These are phyloP conservation scores for Drosophila ambigua DNA, from an alignment of 1,140 invertebrate species.

Conservation along the genomic window DNA sequence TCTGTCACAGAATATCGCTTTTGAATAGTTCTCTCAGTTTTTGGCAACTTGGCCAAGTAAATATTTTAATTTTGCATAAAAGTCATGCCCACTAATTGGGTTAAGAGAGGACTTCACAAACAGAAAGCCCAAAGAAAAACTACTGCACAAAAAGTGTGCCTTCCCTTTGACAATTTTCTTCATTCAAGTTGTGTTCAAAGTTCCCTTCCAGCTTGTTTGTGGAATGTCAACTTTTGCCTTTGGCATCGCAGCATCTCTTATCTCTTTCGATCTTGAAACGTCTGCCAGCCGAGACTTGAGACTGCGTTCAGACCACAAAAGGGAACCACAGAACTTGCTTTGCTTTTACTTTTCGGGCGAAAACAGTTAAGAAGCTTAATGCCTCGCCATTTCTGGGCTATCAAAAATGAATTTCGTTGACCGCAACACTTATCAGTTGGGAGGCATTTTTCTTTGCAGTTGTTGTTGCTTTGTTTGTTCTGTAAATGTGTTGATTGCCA, in stretches of 20 bases:
- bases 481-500: constrained; percentile 47
- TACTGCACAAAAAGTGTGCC: constrained; percentile 32
- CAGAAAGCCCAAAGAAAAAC: constrained; percentile 10
- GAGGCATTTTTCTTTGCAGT: constrained; percentile 13
- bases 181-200: constrained; percentile 21
- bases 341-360: background rate
- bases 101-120: constrained; percentile 16
- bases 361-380: constrained; percentile 25
- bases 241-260: constrained; percentile 1
- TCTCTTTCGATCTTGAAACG: constrained; percentile 45
- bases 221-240: constrained; percentile 58
- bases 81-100: constrained; percentile 66
- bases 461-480: constrained; percentile 6
- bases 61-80: constrained; percentile 57
- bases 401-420: constrained; percentile 46
- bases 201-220: constrained; percentile 39
- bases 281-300: too few relatives aligned
- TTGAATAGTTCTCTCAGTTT: constrained; percentile 19
- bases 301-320: constrained; percentile 18
- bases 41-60: constrained; percentile 48
- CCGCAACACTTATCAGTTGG: constrained; percentile 36
- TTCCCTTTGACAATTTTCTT: constrained; percentile 41
- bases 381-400: constrained; percentile 10
- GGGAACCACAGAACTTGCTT: constrained; percentile 10
- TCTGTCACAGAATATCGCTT: constrained; percentile 40